Evolutionary conservation across 2,888 invertebrate genomes (phyloP).

Genomic region (Dicyrtoma fusca): DNA sequence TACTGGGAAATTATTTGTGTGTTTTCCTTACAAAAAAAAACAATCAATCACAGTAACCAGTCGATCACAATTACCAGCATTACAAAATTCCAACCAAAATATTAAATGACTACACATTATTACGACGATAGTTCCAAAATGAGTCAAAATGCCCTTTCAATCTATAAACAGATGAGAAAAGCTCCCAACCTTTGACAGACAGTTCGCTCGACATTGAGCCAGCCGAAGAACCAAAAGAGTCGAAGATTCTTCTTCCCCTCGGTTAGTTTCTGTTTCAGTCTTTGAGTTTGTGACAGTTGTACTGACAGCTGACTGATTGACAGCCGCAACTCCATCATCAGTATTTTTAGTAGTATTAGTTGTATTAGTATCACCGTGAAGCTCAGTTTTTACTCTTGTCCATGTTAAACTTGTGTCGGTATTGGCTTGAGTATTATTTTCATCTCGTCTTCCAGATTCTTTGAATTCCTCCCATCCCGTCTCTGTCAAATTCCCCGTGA

Average conservation of each 20-base stretch:
- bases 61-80: too few species aligned
- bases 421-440: not conserved
- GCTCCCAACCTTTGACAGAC: constrained; percentile 31
- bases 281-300: constrained; percentile 18
- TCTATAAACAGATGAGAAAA: not conserved
- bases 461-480: constrained; percentile 4
- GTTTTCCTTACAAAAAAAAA: too few species aligned
- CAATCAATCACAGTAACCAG: too few species aligned
- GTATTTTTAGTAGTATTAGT: not conserved
- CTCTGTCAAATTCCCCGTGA: constrained; percentile 23
- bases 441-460: constrained; percentile 15
- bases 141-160: too few species aligned
- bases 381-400: constrained; percentile 3
- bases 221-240: constrained; percentile 35
- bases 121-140: too few species aligned
- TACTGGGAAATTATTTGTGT: too few species aligned
- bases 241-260: constrained; percentile 35
- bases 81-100: too few species aligned
- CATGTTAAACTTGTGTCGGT: too few species aligned
- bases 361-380: constrained; percentile 1
- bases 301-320: constrained; percentile 28
- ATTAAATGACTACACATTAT: too few species aligned
- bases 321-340: constrained; percentile 21
- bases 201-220: constrained; percentile 40
- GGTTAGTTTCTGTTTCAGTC: constrained; percentile 5